These are phyloP conservation scores for Drosophila lowei DNA, from an alignment of 1,140 invertebrate genomes.

Conservation along the genomic window DNA sequence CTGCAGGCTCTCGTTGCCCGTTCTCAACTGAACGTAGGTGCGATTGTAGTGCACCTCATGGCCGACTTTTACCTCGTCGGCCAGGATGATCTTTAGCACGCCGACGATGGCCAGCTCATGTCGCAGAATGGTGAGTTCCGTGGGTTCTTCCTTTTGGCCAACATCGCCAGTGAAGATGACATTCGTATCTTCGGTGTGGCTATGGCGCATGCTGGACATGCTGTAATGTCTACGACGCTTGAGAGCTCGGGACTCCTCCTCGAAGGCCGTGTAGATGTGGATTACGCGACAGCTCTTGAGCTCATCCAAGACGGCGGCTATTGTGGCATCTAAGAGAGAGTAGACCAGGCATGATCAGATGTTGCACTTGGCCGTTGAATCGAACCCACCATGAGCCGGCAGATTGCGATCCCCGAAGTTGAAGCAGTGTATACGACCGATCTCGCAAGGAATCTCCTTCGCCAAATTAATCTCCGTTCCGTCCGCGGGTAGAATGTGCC, in stretches of 20 bases:
- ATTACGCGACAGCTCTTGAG: slow-evolving; percentile 30
- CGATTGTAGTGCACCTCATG: slow-evolving; percentile 1
- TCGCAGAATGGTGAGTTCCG: slow-evolving; percentile 15
- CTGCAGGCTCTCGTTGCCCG: neutral
- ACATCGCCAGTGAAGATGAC: neutral
- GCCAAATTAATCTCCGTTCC: neutral
- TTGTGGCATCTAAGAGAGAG: slow-evolving; percentile 34
- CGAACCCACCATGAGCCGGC: slow-evolving; percentile 37
- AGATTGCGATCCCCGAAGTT: slow-evolving; percentile 33
- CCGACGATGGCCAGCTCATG: neutral
- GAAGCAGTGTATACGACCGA: slow-evolving; percentile 20
- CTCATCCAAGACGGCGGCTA: slow-evolving; percentile 5
- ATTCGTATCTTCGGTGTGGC: neutral
- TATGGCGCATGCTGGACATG: neutral
- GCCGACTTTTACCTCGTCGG: neutral
- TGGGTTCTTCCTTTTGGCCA: neutral
- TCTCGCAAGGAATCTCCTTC: slow-evolving; percentile 25
- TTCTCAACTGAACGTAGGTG: neutral
- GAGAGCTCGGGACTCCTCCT: slow-evolving; percentile 7
- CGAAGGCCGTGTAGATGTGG: slow-evolving; percentile 51
- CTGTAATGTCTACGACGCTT: slow-evolving; percentile 13
- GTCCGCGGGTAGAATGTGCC: neutral
- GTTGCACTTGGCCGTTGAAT: too few relatives aligned
- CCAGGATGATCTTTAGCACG: slow-evolving; percentile 14
- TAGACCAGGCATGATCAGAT: neutral